A percentile compares a stretch with the other conserved stretches of the same genome.
Conservation (phyloP, 2,888 invertebrate genomes). For the Latrodectus elegans region DNA sequence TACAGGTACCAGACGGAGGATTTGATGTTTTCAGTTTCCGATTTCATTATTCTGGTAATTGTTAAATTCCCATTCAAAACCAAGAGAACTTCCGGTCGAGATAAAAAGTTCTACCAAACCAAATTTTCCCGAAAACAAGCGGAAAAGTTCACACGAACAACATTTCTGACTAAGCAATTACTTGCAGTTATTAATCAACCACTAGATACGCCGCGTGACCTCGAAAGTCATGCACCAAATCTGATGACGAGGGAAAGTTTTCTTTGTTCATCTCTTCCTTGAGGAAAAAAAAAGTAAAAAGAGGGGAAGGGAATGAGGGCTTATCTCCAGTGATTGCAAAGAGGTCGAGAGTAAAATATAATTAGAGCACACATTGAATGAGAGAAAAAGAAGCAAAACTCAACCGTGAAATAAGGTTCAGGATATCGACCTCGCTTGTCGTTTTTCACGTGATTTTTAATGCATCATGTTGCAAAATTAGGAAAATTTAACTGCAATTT, state of each 20-base stretch:
- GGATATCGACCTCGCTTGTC: conserved; percentile 42
- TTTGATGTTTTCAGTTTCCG: too few relatives aligned
- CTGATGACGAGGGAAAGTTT: conserved; percentile 33
- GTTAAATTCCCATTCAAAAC: too few relatives aligned
- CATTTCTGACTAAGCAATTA: too few relatives aligned
- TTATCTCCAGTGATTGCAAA: conserved; percentile 24
- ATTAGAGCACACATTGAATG: conserved; percentile 19
- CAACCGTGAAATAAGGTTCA: conserved; percentile 7
- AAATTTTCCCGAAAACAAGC: too few relatives aligned
- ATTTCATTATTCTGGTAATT: too few relatives aligned
- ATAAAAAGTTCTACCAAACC: too few relatives aligned
- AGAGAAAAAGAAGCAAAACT: background rate
- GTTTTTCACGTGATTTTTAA: too few relatives aligned
- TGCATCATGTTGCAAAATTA: too few relatives aligned
- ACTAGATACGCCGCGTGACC: conserved; percentile 7
- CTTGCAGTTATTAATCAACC: background rate
- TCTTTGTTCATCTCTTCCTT: conserved; percentile 9
- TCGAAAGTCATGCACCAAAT: conserved; percentile 37
- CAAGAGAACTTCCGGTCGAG: too few relatives aligned
- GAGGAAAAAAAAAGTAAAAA: conserved; percentile 36
- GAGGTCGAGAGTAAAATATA: conserved; percentile 37
- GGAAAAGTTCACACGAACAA: too few relatives aligned
- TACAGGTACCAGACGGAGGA: too few relatives aligned
- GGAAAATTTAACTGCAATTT: too few relatives aligned
- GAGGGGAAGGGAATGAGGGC: background rate